These are phyloP conservation scores for Taeniopygia guttata DNA, from an alignment of 2,797 vertebrate species.

Conservation along the genomic window DNA sequence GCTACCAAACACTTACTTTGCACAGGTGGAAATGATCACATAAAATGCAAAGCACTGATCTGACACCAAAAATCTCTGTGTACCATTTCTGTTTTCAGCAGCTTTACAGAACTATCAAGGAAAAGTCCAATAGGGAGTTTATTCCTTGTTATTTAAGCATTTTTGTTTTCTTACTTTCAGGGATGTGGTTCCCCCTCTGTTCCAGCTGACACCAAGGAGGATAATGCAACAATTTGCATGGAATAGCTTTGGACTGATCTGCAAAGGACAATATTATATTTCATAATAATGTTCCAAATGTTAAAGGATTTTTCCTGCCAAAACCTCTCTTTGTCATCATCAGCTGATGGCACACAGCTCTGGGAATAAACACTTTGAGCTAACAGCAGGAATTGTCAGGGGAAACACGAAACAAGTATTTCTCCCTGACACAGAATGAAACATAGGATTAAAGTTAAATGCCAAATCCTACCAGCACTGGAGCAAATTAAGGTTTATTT, in stretches of 20 bases:
- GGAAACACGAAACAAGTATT: constrained; percentile 18
- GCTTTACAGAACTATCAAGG: not conserved
- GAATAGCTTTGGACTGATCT: not conserved
- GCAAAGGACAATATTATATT: not conserved
- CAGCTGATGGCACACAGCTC: constrained; percentile 67
- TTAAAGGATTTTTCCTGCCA: constrained; percentile 9
- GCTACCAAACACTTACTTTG: constrained; percentile 26
- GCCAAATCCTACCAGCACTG: not conserved
- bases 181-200: not conserved
- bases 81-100: not conserved
- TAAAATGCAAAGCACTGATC: constrained; percentile 38
- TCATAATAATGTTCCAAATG: not conserved
- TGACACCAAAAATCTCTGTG: constrained; percentile 1
- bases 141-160: not conserved
- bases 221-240: not conserved
- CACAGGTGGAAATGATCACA: constrained; percentile 26
- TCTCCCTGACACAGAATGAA: not conserved
- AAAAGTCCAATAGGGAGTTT: not conserved
- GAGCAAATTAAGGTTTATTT: not conserved
- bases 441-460: not conserved
- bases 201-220: not conserved
- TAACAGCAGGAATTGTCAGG: constrained; percentile 22
- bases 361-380: constrained; percentile 44
- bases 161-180: not conserved
- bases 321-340: constrained; percentile 48